Evolutionary conservation across 2,888 invertebrate species (phyloP), one percentile per base, ranked within the genome.

Genomic region (Andrena marginata): DNA sequence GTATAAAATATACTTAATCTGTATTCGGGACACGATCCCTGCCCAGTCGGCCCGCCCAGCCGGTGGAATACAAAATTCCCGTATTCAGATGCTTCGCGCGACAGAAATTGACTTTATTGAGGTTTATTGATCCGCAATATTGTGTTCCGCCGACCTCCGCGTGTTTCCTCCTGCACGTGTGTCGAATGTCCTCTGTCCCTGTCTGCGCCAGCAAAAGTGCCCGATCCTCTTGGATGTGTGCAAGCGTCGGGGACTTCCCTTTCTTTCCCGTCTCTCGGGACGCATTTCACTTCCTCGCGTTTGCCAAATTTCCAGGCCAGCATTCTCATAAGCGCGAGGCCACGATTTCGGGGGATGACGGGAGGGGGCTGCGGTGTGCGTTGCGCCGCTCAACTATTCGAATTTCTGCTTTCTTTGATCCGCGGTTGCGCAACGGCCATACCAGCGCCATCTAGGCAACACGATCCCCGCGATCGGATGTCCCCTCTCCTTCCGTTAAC

Each of bases 21-120:
- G 92, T 92, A 93, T 93, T 93, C 93, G 91, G 87, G 88, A 87
- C 93, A 92, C 93, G 93, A 90, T 87, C 89, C 87, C 90, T 89
- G 91, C 91, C 90, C 89, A 87, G 89, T 88, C 91, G 89, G 87
- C 90, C 68, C 23, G 90, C 90, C 91, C 91, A 91, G 89, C 90
- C 90, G 86, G 72, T 89, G 88, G 93, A 93, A 94, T 94, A 94
- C 93, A 93, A 93, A 94, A 94, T 94, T 93, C 90, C 87, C 90
- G 93, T 92, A 94, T 94, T 94, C 94, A 93, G 92, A 94, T 93
- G 93, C 91, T 90, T 89, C 89, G 89, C 93, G 92, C 93, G 92
- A 94, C 93, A 93, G 92, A 93, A 94, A 94, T 94, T 94, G 93
- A 94, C 94, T 94, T 93, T 94, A 93, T 94, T 94, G 93, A 93